A percentile compares a stretch with the other conserved stretches of the same genome.
These are phyloP conservation scores for Aptenodytes patagonicus DNA, from an alignment of 2,113 vertebrate genomes.

Conservation along the genomic window DNA sequence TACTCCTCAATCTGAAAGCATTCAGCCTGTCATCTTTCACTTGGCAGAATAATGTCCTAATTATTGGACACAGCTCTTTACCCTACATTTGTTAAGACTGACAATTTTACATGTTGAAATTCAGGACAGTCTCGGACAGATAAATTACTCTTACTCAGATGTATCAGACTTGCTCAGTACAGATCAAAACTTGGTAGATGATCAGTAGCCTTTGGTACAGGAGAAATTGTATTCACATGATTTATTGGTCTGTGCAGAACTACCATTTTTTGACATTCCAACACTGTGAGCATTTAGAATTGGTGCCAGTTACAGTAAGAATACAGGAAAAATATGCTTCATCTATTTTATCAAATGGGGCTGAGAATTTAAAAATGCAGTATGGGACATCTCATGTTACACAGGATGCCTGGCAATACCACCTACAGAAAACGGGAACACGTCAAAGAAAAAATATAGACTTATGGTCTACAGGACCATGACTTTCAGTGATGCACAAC, in stretches of 20 bases:
- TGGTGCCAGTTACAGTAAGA: not conserved
- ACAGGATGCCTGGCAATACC: not conserved
- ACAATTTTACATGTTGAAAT: not conserved
- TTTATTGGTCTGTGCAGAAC: not conserved
- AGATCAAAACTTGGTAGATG: not conserved
- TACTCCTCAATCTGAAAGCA: not conserved
- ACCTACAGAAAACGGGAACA: not conserved
- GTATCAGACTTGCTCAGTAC: not conserved
- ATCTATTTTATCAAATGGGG: not conserved
- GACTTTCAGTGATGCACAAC: not conserved
- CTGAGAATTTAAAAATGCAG: not conserved
- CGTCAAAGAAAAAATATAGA: not conserved
- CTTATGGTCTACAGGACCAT: not conserved
- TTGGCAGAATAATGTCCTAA: not conserved
- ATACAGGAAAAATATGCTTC: not conserved
- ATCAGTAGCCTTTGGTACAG: not conserved
- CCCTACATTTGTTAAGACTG: not conserved
- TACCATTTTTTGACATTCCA: not conserved
- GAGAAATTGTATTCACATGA: not conserved
- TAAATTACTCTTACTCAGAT: not conserved
- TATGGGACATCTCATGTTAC: not conserved
- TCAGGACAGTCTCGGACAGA: not conserved
- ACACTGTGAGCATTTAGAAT: not conserved
- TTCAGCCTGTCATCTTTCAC: not conserved
- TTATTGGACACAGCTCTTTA: not conserved